Base-by-base conservation (phyloP, 2,113 vertebrate genomes). In the Progne subis region DNA sequence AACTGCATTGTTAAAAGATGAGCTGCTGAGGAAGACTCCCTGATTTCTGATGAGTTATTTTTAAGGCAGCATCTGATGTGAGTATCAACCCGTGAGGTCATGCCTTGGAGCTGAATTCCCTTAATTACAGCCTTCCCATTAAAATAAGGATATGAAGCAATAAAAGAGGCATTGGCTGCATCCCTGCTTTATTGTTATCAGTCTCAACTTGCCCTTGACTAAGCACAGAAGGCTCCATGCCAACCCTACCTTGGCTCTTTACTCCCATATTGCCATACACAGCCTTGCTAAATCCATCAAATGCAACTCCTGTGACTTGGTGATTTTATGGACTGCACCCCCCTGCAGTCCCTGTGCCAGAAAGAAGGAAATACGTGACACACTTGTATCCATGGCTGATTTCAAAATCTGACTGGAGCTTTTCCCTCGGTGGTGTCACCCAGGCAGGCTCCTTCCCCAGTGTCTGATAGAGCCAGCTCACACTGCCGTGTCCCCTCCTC, bases 11-110 rank as follows among this genome's bases (percentile, higher is more conserved):
- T 49, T 94, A 80, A 65, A 70, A 92, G 71, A 71, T 69, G 76
- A 93, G 55, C 47, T 71, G 39, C 83, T 80, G 25, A 46, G 53
- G 71, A 88, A 88, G 81, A 78, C 85, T 95, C 89, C 93, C 81
- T 88, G 78, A 86, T 87, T 95, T 91, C 75, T 49, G 44, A 72
- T 61, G 43, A 46, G 32, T 84, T 95, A 84, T 92, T 94, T 91
- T 90, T 91, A 91, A 95, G 81, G 78, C 72, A 89, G 25, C 75
- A 81, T 84, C 84, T 95, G 71, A 96, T 90, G 65, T 0, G n/a
- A 95, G 78, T 92, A 94, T 86, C 95, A 95, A n/a, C 92, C 69
- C 72, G 3, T 96, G 92, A 96, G 94, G 88, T 96, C 90, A 95
- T 18, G 82, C 76, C 90, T 95, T 81, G 65, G 80, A 95, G 90